These are phyloP conservation scores for Eupithecia centaureata DNA, from an alignment of 2,888 invertebrate species.

Conservation along the genomic window DNA sequence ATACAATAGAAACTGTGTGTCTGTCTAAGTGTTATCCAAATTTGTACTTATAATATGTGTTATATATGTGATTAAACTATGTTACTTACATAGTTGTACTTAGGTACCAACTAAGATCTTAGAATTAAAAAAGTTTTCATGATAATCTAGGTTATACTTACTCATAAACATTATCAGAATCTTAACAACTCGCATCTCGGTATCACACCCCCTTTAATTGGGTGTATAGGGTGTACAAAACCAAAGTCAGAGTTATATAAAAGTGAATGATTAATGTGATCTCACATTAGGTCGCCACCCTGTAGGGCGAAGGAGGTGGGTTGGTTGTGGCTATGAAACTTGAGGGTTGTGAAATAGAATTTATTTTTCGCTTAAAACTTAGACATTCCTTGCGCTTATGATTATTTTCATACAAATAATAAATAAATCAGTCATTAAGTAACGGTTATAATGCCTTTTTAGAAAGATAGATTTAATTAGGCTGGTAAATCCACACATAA, in stretches of 20 bases:
- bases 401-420: too few relatives aligned
- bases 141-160: background rate
- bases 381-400: too few relatives aligned
- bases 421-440: background rate
- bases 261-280: constrained; percentile 78
- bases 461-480: background rate
- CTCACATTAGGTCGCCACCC: constrained; percentile 71
- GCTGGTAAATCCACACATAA: background rate
- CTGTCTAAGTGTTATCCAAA: too few relatives aligned
- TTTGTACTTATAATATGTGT: too few relatives aligned
- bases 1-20: too few relatives aligned
- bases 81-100: too few relatives aligned
- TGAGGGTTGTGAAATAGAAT: constrained; percentile 31
- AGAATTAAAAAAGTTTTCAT: too few relatives aligned
- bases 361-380: too few relatives aligned
- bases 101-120: too few relatives aligned
- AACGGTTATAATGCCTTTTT: background rate
- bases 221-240: constrained; percentile 58
- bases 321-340: constrained; percentile 47
- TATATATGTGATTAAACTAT: too few relatives aligned
- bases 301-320: constrained; percentile 46
- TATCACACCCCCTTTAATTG: constrained; percentile 43
- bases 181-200: constrained; percentile 38
- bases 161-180: constrained; percentile 42
- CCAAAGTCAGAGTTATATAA: constrained; percentile 73